Percentiles rank a stretch among this genome's conserved stretches.
Conservation (phyloP, 2,888 invertebrate species). For the Drosophila imparisetae region DNA sequence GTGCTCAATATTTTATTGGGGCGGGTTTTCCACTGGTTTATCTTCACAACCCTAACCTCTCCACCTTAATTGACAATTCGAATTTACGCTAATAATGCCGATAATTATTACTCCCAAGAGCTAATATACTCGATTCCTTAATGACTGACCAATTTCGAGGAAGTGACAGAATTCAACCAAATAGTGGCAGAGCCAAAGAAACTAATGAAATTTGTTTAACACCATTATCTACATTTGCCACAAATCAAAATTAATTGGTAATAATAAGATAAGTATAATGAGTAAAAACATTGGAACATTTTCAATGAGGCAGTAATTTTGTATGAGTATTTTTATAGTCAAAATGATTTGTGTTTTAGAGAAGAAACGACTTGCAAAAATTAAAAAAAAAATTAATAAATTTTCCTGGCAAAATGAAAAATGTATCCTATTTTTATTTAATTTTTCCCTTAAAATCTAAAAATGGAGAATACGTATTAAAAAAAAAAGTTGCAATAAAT, state of each 20-base stretch:
- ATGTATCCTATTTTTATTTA: background rate
- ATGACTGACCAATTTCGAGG: background rate
- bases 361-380: background rate
- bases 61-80: constrained; percentile 1
- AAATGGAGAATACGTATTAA: background rate
- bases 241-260: background rate
- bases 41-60: background rate
- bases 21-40: background rate
- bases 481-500: background rate
- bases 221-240: background rate
- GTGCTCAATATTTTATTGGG: constrained; percentile 6
- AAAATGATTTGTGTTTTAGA: background rate
- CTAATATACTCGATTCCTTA: background rate
- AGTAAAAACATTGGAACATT: background rate
- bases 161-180: background rate
- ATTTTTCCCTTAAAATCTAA: background rate
- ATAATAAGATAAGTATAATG: background rate
- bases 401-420: background rate
- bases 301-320: background rate
- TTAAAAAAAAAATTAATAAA: background rate
- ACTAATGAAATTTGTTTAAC: background rate
- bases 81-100: constrained; percentile 6
- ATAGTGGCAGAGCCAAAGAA: background rate
- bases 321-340: background rate
- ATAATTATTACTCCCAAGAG: constrained; percentile 5